These are phyloP conservation scores for Machimus rusticus DNA, from an alignment of 2,888 invertebrate species.

Conservation along the genomic window DNA sequence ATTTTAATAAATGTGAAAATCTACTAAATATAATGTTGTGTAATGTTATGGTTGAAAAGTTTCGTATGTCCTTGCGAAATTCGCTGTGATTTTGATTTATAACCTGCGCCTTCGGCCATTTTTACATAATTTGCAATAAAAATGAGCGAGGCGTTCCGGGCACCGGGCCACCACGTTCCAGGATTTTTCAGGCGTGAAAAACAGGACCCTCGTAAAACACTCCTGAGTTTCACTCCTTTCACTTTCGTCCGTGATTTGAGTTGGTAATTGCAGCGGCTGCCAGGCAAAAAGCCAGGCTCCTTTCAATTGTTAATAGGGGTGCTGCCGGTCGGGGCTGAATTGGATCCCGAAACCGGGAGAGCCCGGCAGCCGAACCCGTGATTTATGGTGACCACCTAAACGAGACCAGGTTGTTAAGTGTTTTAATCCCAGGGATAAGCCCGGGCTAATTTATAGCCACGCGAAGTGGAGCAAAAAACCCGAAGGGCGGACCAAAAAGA, in stretches of 20 bases:
- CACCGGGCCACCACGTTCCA: not conserved
- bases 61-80: not conserved
- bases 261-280: not conserved
- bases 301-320: constrained; percentile 25
- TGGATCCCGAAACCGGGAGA: not conserved
- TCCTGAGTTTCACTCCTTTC: constrained; percentile 5
- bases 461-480: not conserved
- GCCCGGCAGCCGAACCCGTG: constrained; percentile 1
- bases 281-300: not conserved
- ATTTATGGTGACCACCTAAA: constrained; percentile 41
- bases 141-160: not conserved
- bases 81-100: not conserved
- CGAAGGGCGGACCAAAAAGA: not conserved
- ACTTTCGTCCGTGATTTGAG: constrained; percentile 1
- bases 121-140: not conserved
- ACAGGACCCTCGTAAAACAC: not conserved
- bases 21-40: not conserved
- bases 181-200: not conserved
- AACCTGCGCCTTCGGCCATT: not conserved
- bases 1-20: not conserved
- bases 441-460: constrained; percentile 24
- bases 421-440: constrained; percentile 37
- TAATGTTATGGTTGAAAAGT: not conserved
- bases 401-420: constrained; percentile 44
- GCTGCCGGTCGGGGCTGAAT: not conserved